phyloP scores from a whole-genome alignment of 1,140 invertebrate genomes.

The Maniola jurtina region DNA sequence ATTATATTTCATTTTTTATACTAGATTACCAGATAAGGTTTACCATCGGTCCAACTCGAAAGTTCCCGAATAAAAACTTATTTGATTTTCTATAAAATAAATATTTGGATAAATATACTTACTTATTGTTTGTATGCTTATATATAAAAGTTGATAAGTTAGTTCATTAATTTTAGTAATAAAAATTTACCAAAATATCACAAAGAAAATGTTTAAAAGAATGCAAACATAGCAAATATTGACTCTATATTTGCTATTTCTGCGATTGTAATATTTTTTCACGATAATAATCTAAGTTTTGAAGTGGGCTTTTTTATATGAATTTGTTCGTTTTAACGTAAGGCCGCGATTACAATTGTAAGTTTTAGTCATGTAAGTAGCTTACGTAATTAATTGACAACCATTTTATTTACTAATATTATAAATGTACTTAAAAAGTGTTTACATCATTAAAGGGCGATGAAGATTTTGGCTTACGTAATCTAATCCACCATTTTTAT shows the following conservation, averaged over 20 bases:
- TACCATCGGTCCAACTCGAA: neutral
- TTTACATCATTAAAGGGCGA: too few relatives aligned
- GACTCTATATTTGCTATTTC: slow-evolving; percentile 1
- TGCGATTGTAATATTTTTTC: slow-evolving; percentile 28
- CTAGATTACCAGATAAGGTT: neutral
- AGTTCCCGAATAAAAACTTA: neutral
- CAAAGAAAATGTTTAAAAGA: slow-evolving; percentile 34
- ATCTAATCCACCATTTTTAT: too few relatives aligned
- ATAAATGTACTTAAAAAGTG: too few relatives aligned
- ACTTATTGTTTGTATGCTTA: slow-evolving; percentile 24
- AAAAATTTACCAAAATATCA: slow-evolving; percentile 43
- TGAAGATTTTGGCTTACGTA: too few relatives aligned
- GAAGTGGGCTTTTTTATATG: slow-evolving; percentile 12
- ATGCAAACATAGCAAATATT: slow-evolving; percentile 27
- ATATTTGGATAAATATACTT: too few relatives aligned
- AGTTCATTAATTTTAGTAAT: slow-evolving; percentile 29
- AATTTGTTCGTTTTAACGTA: slow-evolving; percentile 23
- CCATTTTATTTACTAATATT: too few relatives aligned
- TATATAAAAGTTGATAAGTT: slow-evolving; percentile 21
- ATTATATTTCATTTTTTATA: too few relatives aligned
- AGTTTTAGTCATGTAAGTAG: too few relatives aligned
- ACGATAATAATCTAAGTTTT: slow-evolving; percentile 14
- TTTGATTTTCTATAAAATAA: neutral
- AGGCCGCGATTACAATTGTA: too few relatives aligned
- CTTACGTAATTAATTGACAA: too few relatives aligned